Percentiles rank a stretch among this genome's conserved stretches.
Conservation (phyloP, 2,888 invertebrate species). For the Callimorpha dominula region DNA sequence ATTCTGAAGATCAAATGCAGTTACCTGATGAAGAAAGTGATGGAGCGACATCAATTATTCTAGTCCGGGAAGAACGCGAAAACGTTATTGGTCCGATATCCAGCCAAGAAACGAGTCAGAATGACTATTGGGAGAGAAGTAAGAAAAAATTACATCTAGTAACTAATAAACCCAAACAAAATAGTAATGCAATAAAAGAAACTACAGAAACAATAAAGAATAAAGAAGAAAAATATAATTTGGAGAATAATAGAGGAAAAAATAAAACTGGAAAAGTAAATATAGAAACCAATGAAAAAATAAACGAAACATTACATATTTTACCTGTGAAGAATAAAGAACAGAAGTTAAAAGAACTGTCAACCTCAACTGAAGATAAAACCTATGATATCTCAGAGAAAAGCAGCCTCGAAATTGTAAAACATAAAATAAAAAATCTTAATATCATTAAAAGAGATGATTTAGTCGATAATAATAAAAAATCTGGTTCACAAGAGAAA, state of each 20-base stretch:
- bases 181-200: background rate
- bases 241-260: background rate
- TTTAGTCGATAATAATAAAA: background rate
- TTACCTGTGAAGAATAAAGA: background rate
- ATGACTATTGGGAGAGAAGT: background rate
- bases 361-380: background rate
- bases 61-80: background rate
- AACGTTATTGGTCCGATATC: background rate
- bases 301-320: background rate
- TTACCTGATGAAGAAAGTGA: background rate
- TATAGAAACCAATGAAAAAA: conserved; percentile 1
- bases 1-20: background rate
- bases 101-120: background rate
- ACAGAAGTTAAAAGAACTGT: background rate
- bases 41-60: background rate
- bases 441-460: background rate
- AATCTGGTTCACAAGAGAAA: background rate
- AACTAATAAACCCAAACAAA: conserved; percentile 8
- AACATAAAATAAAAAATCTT: background rate
- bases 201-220: too few relatives aligned
- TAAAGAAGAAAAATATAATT: background rate
- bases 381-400: background rate
- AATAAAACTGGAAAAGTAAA: background rate
- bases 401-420: background rate
- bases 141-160: conserved; percentile 1